These are phyloP conservation scores for Diplosoma virens DNA, from an alignment of 23 tunicate species.

Conservation along the genomic window DNA sequence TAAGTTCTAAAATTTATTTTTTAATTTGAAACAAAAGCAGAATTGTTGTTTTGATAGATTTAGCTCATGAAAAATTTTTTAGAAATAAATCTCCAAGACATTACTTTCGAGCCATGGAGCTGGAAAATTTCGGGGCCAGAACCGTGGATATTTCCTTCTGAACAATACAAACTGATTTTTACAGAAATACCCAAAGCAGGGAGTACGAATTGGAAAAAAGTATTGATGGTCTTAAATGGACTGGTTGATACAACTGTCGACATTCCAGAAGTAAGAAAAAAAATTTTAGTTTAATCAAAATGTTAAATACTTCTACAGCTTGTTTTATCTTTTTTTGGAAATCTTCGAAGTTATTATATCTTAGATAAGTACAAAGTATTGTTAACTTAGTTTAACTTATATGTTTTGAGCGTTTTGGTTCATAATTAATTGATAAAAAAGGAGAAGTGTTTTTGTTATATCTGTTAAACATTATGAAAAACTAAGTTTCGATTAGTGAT, in stretches of 20 bases:
- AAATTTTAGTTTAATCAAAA: background rate
- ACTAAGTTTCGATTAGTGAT: too few relatives aligned
- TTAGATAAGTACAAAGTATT: too few relatives aligned
- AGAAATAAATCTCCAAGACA: constrained; percentile 26
- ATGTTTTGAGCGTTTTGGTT: too few relatives aligned
- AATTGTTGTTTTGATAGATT: background rate
- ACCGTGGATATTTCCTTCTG: constrained; percentile 41
- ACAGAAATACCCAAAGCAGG: constrained; percentile 73
- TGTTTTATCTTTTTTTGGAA: too few relatives aligned
- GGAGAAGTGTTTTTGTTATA: too few relatives aligned
- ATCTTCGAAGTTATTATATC: too few relatives aligned
- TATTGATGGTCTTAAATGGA: constrained; percentile 50
- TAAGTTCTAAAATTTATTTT: too few relatives aligned
- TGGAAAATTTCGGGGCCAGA: constrained; percentile 8
- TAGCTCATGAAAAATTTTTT: background rate
- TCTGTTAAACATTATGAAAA: too few relatives aligned
- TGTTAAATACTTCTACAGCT: background rate
- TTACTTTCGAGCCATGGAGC: constrained; percentile 11
- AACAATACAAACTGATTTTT: constrained; percentile 36
- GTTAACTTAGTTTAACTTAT: too few relatives aligned
- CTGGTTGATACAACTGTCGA: constrained; percentile 8
- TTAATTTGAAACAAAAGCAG: too few relatives aligned
- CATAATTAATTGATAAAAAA: too few relatives aligned
- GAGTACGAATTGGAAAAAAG: constrained; percentile 66
- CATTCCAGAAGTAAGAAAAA: constrained; percentile 21